These are phyloP conservation scores for Pogonocichla stellata DNA, from an alignment of 2,113 vertebrate genomes.

Conservation along the genomic window DNA sequence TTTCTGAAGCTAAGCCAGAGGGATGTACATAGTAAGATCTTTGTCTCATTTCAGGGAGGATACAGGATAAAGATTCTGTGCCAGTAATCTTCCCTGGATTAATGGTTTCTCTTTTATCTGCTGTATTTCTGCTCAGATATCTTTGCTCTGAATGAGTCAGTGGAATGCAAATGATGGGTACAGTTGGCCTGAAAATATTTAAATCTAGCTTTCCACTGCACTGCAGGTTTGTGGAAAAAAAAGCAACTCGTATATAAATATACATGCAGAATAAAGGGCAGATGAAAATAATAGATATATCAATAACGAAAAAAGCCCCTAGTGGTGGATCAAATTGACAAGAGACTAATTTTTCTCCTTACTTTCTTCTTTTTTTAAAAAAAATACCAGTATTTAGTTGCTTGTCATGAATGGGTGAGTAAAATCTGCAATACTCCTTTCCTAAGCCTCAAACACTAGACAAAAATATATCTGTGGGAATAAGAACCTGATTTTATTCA, in stretches of 20 bases:
- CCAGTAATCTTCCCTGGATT: slow-evolving; percentile 99
- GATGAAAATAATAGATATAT: slow-evolving; percentile 73
- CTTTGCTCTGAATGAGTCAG: slow-evolving; percentile 91
- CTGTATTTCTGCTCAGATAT: slow-evolving; percentile 97
- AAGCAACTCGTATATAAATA: slow-evolving; percentile 35
- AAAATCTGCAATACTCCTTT: slow-evolving; percentile 64
- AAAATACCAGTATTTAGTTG: slow-evolving; percentile 68
- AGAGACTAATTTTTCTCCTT: slow-evolving; percentile 59
- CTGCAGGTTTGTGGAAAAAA: slow-evolving; percentile 74
- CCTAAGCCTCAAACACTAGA: slow-evolving; percentile 60
- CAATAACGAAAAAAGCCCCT: slow-evolving; percentile 32
- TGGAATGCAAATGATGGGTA: slow-evolving; percentile 97
- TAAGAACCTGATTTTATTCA: slow-evolving; percentile 67
- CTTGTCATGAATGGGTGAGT: slow-evolving; percentile 49
- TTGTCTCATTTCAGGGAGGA: slow-evolving; percentile 84
- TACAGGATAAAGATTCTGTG: slow-evolving; percentile 96
- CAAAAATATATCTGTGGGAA: slow-evolving; percentile 68
- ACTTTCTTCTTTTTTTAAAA: slow-evolving; percentile 6
- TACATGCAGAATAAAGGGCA: slow-evolving; percentile 56
- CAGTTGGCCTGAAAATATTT: slow-evolving; percentile 82
- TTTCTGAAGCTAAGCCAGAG: slow-evolving; percentile 81
- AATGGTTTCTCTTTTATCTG: slow-evolving; percentile 99
- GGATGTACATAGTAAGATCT: slow-evolving; percentile 83
- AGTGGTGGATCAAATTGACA: slow-evolving; percentile 69
- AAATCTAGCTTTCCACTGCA: slow-evolving; percentile 82